Evolutionary conservation across 2,888 invertebrate species (phyloP).

Genomic region (Gibbula magus): DNA sequence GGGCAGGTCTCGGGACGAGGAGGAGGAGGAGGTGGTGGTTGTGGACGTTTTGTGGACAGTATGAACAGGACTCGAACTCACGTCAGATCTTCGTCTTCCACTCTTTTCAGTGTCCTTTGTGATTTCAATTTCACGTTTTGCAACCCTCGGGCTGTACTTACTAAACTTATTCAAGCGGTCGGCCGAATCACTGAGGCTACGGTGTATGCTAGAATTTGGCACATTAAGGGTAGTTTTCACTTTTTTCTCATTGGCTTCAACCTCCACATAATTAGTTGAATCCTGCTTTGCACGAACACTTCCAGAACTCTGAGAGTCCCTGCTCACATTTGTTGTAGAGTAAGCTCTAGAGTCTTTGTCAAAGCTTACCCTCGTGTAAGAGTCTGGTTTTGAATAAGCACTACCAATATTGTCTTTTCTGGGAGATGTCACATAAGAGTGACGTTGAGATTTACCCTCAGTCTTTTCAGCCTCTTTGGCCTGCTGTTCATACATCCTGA

Average conservation of each 20-base stretch:
- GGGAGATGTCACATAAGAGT: background rate
- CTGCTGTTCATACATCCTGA: conserved; percentile 30
- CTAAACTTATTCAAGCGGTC: conserved; percentile 31
- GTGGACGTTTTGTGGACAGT: background rate
- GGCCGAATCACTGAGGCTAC: conserved; percentile 38
- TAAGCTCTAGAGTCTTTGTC: background rate
- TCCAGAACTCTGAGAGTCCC: background rate
- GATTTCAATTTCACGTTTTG: background rate
- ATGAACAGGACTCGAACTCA: background rate
- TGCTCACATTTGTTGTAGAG: background rate
- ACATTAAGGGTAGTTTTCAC: conserved; percentile 20
- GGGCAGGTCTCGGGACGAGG: conserved; percentile 49
- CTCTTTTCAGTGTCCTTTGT: background rate
- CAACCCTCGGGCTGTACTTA: conserved; percentile 6
- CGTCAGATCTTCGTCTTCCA: background rate
- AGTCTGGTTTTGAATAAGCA: background rate
- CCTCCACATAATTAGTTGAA: background rate
- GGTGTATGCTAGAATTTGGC: conserved; percentile 33
- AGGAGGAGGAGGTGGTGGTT: background rate
- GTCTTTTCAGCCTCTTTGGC: background rate
- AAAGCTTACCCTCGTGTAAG: background rate
- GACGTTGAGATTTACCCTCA: background rate
- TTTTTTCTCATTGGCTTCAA: background rate
- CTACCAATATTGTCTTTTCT: background rate
- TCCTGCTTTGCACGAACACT: background rate